These are phyloP conservation scores for Lerema accius DNA, from an alignment of 1,140 invertebrate species.

Conservation along the genomic window DNA sequence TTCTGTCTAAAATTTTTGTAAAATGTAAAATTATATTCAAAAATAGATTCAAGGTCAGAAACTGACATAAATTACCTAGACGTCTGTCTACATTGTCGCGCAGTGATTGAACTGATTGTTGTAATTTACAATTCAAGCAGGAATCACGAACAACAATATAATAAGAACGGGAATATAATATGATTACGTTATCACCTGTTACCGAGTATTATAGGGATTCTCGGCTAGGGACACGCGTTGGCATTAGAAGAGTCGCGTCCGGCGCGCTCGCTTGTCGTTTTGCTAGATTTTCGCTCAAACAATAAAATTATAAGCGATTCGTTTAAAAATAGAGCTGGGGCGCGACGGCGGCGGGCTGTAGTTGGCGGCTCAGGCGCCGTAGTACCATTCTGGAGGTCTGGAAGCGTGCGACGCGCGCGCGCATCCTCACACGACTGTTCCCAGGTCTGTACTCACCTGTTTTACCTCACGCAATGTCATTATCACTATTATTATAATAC, in stretches of 20 bases:
- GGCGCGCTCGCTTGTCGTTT: slow-evolving; percentile 72
- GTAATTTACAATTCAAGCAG: background rate
- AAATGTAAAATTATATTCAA: too few relatives aligned
- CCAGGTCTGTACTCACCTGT: slow-evolving; percentile 69
- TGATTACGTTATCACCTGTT: slow-evolving; percentile 43
- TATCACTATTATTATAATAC: slow-evolving; percentile 75
- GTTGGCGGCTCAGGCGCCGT: slow-evolving; percentile 46
- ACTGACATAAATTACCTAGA: too few relatives aligned
- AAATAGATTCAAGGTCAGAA: too few relatives aligned
- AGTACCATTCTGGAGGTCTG: slow-evolving; percentile 59
- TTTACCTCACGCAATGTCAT: slow-evolving; percentile 74
- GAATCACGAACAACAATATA: slow-evolving; percentile 22
- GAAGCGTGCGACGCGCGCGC: slow-evolving; percentile 68
- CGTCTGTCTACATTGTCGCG: background rate
- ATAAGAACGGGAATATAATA: slow-evolving; percentile 41
- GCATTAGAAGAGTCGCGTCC: slow-evolving; percentile 66
- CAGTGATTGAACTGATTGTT: background rate
- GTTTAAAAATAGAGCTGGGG: slow-evolving; percentile 68
- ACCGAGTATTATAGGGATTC: slow-evolving; percentile 44
- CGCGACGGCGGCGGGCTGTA: slow-evolving; percentile 35
- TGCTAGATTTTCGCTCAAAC: slow-evolving; percentile 73
- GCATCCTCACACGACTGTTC: slow-evolving; percentile 58
- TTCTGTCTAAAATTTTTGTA: too few relatives aligned
- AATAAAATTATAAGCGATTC: slow-evolving; percentile 78
- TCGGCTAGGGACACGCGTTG: slow-evolving; percentile 40